phyloP scores from a whole-genome alignment of 2,113 vertebrate genomes.

The Hydropotes inermis region DNA sequence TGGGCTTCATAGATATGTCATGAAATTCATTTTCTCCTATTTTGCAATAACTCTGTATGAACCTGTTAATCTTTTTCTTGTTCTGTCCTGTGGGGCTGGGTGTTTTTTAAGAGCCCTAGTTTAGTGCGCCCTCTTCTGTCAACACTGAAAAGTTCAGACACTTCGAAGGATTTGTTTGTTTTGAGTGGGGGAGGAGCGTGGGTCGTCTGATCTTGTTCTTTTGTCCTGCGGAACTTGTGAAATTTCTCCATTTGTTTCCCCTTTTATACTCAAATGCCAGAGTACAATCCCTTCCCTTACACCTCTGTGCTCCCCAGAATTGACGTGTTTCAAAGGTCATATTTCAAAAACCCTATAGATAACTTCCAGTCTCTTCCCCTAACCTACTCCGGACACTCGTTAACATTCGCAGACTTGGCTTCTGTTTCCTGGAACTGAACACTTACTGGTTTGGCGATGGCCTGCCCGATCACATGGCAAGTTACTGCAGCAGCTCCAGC shows the following conservation, averaged over 20 bases:
- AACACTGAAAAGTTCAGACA: not conserved
- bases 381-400: not conserved
- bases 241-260: not conserved
- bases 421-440: not conserved
- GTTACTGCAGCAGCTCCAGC: not conserved
- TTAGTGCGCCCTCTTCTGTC: not conserved
- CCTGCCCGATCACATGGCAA: not conserved
- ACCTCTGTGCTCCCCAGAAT: not conserved
- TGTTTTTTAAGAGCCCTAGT: not conserved
- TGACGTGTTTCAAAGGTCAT: not conserved
- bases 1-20: not conserved
- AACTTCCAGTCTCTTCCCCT: not conserved
- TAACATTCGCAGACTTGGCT: not conserved
- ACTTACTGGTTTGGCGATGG: not conserved
- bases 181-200: not conserved
- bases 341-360: not conserved
- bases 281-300: not conserved
- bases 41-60: not conserved
- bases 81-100: not conserved
- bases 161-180: not conserved
- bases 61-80: not conserved
- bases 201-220: not conserved
- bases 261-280: not conserved
- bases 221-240: not conserved
- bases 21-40: not conserved